These are phyloP conservation scores for Bemisia tabaci DNA, from an alignment of 1,140 invertebrate species.

Conservation along the genomic window DNA sequence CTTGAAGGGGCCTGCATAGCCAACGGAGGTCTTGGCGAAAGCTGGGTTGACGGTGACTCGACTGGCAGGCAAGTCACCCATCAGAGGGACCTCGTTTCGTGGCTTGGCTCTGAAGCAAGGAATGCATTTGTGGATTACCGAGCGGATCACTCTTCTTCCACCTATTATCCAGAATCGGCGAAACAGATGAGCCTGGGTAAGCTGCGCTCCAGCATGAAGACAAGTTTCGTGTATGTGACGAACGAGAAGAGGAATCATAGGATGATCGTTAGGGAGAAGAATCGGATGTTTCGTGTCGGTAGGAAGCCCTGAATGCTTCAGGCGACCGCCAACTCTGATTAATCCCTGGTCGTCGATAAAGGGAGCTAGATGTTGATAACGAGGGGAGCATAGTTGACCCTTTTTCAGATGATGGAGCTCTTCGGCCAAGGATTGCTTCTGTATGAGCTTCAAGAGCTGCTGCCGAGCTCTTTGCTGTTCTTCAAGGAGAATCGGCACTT, in stretches of 20 bases:
- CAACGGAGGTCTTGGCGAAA: constrained; percentile 17
- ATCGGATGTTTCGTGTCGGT: constrained; percentile 30
- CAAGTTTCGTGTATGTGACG: constrained; percentile 18
- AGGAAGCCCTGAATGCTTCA: constrained; percentile 22
- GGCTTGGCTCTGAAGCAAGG: constrained; percentile 14
- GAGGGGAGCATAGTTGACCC: no score
- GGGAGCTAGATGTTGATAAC: constrained; percentile 14
- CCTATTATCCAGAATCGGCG: constrained; percentile 19
- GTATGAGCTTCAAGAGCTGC: no score
- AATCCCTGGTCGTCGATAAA: constrained; percentile 28
- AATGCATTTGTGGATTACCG: constrained; percentile 14
- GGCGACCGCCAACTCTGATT: constrained; percentile 29
- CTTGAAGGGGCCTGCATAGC: constrained; percentile 21
- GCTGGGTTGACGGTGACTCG: constrained; percentile 13
- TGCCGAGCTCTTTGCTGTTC: no score
- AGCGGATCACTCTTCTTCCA: constrained; percentile 15
- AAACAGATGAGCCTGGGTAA: constrained; percentile 12
- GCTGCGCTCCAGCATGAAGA: constrained; percentile 22
- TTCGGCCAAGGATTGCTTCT: no score
- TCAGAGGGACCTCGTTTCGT: constrained; percentile 7
- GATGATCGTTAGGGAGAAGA: constrained; percentile 24
- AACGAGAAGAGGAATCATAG: constrained; percentile 20
- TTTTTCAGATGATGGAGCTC: background rate
- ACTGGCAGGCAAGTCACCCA: constrained; percentile 18
- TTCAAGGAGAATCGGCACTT: no score